Evolutionary conservation across 2,888 invertebrate species (phyloP).

Genomic region (Amphimallon solstitiale): DNA sequence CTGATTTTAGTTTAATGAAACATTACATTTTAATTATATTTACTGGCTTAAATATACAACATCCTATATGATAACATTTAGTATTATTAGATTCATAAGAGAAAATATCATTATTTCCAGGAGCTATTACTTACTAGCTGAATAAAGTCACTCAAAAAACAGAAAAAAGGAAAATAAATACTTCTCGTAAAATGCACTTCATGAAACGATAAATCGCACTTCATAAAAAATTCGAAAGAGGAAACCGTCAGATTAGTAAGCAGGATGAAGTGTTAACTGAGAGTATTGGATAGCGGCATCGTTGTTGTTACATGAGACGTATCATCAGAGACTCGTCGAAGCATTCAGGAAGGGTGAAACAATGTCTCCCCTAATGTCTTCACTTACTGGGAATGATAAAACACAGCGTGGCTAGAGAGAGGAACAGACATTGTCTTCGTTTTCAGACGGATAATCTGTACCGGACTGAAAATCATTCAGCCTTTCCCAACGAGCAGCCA

Average conservation of each 20-base stretch:
- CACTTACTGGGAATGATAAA: conserved; percentile 46
- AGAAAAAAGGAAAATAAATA: neutral
- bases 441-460: conserved; percentile 41
- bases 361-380: conserved; percentile 49
- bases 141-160: neutral
- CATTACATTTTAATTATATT: no score
- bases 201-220: conserved; percentile 6
- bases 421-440: conserved; percentile 44
- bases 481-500: conserved; percentile 38
- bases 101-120: no score
- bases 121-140: neutral
- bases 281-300: conserved; percentile 45
- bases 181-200: neutral
- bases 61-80: no score
- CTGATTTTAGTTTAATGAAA: no score
- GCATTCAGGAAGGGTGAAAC: conserved; percentile 46
- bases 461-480: conserved; percentile 44
- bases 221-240: conserved; percentile 25
- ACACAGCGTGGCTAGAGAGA: conserved; percentile 39
- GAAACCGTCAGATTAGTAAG: conserved; percentile 41
- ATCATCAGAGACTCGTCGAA: conserved; percentile 45
- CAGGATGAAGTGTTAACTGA: conserved; percentile 41
- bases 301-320: conserved; percentile 44
- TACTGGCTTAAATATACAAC: no score
- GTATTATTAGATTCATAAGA: no score